Evolutionary conservation across 2,888 invertebrate genomes (phyloP).

Genomic region (Drosophila siamana): DNA sequence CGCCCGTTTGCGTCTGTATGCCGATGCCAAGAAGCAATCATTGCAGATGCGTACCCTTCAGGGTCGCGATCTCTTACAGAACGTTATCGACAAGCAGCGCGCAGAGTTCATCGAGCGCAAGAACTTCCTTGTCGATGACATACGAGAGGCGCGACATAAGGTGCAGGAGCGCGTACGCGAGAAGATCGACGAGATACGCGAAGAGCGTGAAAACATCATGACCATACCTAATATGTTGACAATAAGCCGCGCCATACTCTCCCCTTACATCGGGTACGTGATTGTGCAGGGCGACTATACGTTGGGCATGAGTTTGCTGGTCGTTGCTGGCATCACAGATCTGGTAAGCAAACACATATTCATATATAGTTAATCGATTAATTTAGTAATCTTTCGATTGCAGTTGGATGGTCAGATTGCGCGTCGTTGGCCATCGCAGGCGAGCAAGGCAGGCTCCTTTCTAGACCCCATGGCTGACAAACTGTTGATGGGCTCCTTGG

Average conservation of each 20-base stretch:
- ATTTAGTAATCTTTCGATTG: neutral
- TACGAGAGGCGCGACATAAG: conserved; percentile 90
- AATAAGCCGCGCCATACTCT: conserved; percentile 92
- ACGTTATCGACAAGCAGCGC: conserved; percentile 88
- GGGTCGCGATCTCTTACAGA: conserved; percentile 86
- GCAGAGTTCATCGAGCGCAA: conserved; percentile 88
- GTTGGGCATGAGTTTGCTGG: conserved; percentile 92
- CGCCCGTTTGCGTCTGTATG: conserved; percentile 81
- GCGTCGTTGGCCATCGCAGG: conserved; percentile 94
- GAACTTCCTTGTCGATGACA: conserved; percentile 89
- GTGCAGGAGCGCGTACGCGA: conserved; percentile 91
- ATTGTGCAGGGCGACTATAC: conserved; percentile 93
- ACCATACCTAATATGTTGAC: conserved; percentile 98
- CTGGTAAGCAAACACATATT: conserved; percentile 87
- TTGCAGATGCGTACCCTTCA: conserved; percentile 84
- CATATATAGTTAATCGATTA: no score
- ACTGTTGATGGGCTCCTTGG: conserved; percentile 94
- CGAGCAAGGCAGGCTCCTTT: conserved; percentile 96
- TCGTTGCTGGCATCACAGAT: conserved; percentile 96
- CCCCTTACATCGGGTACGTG: conserved; percentile 95
- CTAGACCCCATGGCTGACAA: conserved; percentile 99
- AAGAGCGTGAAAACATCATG: conserved; percentile 92
- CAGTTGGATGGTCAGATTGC: conserved; percentile 98
- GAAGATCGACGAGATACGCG: conserved; percentile 88
- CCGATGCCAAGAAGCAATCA: conserved; percentile 82